phyloP scores from a whole-genome alignment of 2,797 vertebrate genomes.

The Tachyglossus aculeatus region DNA sequence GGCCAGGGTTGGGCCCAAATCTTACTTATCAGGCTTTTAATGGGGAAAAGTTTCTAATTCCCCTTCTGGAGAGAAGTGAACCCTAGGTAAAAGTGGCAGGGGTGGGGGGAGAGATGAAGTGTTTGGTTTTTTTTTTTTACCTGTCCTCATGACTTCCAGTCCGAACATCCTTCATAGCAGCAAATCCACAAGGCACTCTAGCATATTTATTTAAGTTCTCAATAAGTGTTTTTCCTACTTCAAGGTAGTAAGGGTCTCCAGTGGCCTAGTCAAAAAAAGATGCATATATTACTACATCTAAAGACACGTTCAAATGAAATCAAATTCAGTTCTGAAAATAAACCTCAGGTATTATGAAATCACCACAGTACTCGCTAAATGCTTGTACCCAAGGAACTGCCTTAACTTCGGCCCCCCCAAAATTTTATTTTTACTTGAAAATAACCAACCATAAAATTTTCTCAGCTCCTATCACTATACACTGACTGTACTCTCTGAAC shows the following conservation, averaged over 20 bases:
- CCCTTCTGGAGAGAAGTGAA: not conserved
- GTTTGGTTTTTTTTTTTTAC: slow-evolving; percentile 69
- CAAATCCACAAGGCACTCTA: slow-evolving; percentile 97
- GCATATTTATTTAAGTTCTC: slow-evolving; percentile 98
- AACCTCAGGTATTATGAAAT: not conserved
- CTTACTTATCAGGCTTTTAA: not conserved
- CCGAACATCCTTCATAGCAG: slow-evolving; percentile 98
- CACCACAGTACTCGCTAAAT: too few relatives aligned
- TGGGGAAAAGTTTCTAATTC: not conserved
- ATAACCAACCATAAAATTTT: too few relatives aligned
- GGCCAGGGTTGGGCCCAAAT: too few relatives aligned
- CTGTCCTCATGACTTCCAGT: slow-evolving; percentile 98
- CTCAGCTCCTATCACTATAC: too few relatives aligned
- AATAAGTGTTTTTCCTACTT: slow-evolving; percentile 95
- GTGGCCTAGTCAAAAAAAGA: slow-evolving; percentile 83
- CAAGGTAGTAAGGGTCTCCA: slow-evolving; percentile 95
- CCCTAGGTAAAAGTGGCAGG: too few relatives aligned
- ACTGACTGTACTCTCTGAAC: slow-evolving; percentile 3
- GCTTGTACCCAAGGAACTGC: too few relatives aligned
- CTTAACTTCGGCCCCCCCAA: too few relatives aligned
- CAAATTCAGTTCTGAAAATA: slow-evolving; percentile 3
- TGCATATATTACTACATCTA: not conserved
- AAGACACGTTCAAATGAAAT: not conserved
- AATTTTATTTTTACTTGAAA: too few relatives aligned
- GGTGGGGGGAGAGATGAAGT: not conserved